Evolutionary conservation across 2,888 invertebrate genomes (phyloP).

Genomic region (Lepidonotus clava): DNA sequence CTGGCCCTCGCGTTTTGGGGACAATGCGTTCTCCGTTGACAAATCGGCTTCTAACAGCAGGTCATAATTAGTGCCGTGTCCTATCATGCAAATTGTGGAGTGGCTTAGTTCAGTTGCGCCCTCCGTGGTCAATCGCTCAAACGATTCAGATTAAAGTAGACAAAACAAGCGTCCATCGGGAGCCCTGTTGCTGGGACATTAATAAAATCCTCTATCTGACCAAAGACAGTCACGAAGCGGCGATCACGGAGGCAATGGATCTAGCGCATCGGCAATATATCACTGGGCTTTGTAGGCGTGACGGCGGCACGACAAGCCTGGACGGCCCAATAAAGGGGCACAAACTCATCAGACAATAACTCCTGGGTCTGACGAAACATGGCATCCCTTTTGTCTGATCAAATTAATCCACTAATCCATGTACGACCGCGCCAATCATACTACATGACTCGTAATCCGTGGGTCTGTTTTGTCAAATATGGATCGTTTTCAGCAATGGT

Average conservation of each 20-base stretch:
- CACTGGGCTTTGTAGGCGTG: too few species aligned
- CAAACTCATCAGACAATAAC: too few species aligned
- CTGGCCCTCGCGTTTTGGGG: not conserved
- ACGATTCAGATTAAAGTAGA: not conserved
- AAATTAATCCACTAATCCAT: constrained; percentile 7
- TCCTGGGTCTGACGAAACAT: too few species aligned
- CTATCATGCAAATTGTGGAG: not conserved
- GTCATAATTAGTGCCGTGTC: not conserved
- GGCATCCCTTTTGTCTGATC: not conserved
- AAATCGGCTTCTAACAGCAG: constrained; percentile 19
- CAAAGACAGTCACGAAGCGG: not conserved
- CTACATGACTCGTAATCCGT: not conserved
- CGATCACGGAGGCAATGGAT: too few species aligned
- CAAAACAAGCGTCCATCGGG: not conserved
- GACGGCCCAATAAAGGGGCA: too few species aligned
- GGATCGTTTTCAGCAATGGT: too few species aligned
- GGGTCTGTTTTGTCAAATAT: not conserved
- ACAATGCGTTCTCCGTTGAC: not conserved
- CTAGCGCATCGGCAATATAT: too few species aligned
- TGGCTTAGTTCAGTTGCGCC: not conserved
- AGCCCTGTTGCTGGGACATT: not conserved
- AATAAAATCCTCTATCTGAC: not conserved
- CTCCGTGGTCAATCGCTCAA: constrained; percentile 24
- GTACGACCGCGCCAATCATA: not conserved
- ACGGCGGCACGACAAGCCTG: too few species aligned